Percentiles rank a stretch among this genome's conserved stretches.
Evolutionary conservation across 2,888 invertebrate species (phyloP).

Genomic region (Allacma fusca): DNA sequence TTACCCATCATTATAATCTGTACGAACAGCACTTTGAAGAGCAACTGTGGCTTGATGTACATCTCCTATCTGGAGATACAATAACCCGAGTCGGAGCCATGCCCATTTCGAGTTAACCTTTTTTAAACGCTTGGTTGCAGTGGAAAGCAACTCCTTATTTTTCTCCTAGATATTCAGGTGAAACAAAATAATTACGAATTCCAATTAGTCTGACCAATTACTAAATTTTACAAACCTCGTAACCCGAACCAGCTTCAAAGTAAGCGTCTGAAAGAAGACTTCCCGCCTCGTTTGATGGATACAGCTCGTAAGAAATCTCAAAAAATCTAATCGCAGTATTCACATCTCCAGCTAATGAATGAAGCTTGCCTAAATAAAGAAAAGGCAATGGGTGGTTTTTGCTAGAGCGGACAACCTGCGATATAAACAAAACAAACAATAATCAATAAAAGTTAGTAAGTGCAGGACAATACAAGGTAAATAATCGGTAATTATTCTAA

Average conservation of each 20-base stretch:
- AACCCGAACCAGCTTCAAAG: conserved; percentile 72
- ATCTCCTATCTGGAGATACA: conserved; percentile 77
- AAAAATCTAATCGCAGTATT: conserved; percentile 82
- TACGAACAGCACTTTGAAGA: conserved; percentile 71
- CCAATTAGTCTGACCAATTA: neutral
- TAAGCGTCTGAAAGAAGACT: conserved; percentile 80
- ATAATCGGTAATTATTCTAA: neutral
- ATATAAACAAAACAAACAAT: neutral
- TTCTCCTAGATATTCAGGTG: conserved; percentile 21
- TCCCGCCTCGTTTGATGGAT: conserved; percentile 75
- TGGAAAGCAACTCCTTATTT: conserved; percentile 50
- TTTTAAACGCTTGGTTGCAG: conserved; percentile 51
- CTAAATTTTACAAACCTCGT: neutral
- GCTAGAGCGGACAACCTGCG: neutral
- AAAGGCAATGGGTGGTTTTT: conserved; percentile 42
- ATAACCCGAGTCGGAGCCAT: conserved; percentile 82
- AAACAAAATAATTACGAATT: neutral
- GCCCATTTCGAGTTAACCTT: conserved; percentile 72
- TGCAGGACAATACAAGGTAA: no score
- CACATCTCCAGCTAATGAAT: conserved; percentile 67
- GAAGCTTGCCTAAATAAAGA: conserved; percentile 49
- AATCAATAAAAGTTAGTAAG: no score
- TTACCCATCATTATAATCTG: conserved; percentile 72
- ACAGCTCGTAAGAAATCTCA: conserved; percentile 81
- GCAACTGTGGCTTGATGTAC: conserved; percentile 78